Conservation (phyloP, 2,113 vertebrate species). For the Thoracochromis brauschi region DNA sequence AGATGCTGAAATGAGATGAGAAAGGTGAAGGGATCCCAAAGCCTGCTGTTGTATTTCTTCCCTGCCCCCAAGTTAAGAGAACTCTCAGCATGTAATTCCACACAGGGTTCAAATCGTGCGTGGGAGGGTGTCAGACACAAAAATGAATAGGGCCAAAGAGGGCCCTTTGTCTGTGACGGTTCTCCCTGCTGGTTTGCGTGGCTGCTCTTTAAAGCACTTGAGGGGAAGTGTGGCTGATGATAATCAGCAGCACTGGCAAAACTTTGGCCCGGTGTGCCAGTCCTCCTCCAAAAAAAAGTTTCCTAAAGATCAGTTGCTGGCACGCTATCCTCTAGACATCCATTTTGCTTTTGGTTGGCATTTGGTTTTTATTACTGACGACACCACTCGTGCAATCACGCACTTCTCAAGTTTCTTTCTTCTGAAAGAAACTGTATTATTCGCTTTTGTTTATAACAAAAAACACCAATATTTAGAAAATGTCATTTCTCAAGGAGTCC, state of each 20-base stretch:
- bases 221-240: neutral
- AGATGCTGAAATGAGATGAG: neutral
- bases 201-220: neutral
- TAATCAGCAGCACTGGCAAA: neutral
- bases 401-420: neutral
- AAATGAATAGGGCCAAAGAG: neutral
- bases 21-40: neutral
- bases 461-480: neutral
- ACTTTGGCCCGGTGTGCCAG: neutral
- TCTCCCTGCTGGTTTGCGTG: neutral
- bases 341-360: neutral
- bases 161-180: neutral
- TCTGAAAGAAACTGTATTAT: neutral
- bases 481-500: neutral
- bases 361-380: neutral
- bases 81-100: neutral
- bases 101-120: neutral
- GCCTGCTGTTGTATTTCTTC: neutral
- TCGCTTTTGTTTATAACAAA: neutral
- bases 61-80: neutral
- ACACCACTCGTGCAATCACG: neutral
- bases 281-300: neutral
- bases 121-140: neutral
- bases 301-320: neutral
- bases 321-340: neutral